Evolutionary conservation across 2,797 vertebrate species (phyloP), one percentile per base, ranked within the genome.

Genomic region (Hyperoplus lanceolatus): DNA sequence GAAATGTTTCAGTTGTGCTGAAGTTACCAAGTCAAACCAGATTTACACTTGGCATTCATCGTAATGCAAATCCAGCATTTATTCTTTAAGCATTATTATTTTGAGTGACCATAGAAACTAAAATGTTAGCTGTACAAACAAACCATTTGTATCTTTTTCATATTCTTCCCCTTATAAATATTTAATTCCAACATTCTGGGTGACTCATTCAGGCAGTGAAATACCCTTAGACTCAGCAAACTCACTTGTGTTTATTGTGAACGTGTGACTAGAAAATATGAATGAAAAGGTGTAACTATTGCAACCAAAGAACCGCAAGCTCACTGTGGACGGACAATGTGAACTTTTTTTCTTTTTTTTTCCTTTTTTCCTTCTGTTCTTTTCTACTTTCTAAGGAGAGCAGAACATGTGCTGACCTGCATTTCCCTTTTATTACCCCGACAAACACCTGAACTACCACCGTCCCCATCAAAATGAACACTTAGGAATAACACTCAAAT

Each of bases 401-500:
- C 53, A 49, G 18, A 54, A 55, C 60, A 56, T 72, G 73, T 75
- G 56, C 68, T 82, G 78, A 78, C 81, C 77, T 56, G 61, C 63
- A 81, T 81, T 88, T 82, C 51, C 68, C 13, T 74, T 79, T 76
- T 49, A 61, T 42, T 15, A 64, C 38, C 45, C 54, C 13, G 2
- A 42, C 62, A 74, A 81, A 82, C 69, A 29, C 43, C 53, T 58
- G 1, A 74, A 43, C 51, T 4, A 14, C 61, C 8, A 3, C 66
- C 15, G 54, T 65, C 61, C 55, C 42, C 48, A 39, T 69, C 18
- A 67, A 80, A 78, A 55, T 16, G 12, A 84, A 57, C 39, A 41
- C 60, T 48, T 12, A 46, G 56, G 38, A 83, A 81, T 66, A 77
- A 70, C 45, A 8, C 68, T 71, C 79, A 75, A 76, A 78, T 76